Evolutionary conservation across 2,113 vertebrate species (phyloP), one percentile per base, ranked within the genome.

Genomic region (Seriola aureovittata): DNA sequence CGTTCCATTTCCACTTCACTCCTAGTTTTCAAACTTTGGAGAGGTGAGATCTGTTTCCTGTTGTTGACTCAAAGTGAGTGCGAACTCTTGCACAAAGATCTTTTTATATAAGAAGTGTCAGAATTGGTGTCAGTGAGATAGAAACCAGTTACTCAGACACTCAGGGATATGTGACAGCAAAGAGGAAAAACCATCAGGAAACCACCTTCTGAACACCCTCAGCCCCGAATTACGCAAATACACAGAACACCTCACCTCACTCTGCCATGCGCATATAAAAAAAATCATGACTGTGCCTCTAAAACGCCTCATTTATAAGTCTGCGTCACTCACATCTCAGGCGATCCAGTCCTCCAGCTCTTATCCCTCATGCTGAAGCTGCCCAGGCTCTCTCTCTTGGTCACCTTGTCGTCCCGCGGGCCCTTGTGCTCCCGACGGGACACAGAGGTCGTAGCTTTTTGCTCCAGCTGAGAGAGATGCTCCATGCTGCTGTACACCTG

Each of bases 401-500:
- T 84, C 80, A 95, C 92, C 83, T 95, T 96, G 93, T 98, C 97
- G 32, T 97, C 97, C 14, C 95, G 93, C 2, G 95, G 94, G 59
- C 96, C 96, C 73, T 94, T 93, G 87, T 94, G 94, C 63, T 97
- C 97, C 75, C 97, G 93, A 14, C 96, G 96, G 71, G 94, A 94
- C 85, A 94, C 93, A 0, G 95, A 92, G 0, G 93, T 88, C 0
- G 96, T 90, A 10, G 96, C 93, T 90, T 97, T 98, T 86, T 96
- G 96, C 79, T 98, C 97, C 34, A 97, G 96, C 85, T 98, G 97
- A 13, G 96, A 96, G 48, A 98, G 91, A 66, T 97, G 97, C 79
- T 98, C 97, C 97, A 98, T 97, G 71, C 97, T 97, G 93, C 97
- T 98, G 78, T 97, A 98, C 21, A 98, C 97, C 97, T 98, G 86